Evolutionary conservation across 2,113 vertebrate species (phyloP).

Genomic region (Eira barbara): DNA sequence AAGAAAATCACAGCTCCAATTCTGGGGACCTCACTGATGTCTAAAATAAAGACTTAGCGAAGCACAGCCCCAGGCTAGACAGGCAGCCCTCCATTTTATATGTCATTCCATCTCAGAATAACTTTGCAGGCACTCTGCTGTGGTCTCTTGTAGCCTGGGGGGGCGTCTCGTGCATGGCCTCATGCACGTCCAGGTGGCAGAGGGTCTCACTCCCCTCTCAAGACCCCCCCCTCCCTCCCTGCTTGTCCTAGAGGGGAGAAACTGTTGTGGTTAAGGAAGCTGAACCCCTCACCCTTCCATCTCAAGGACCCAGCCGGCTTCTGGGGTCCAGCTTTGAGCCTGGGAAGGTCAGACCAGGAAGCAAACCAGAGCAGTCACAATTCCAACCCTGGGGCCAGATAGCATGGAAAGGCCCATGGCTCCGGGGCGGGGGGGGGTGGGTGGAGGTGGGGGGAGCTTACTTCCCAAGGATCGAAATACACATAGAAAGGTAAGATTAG

Average conservation of each 20-base stretch:
- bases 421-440: too few relatives aligned
- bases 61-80: neutral
- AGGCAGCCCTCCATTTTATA: neutral
- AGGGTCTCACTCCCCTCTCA: neutral
- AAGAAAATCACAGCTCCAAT: conserved; percentile 15
- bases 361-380: neutral
- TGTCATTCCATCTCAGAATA: neutral
- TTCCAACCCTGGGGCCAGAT: neutral
- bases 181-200: neutral
- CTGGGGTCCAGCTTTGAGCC: neutral
- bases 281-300: neutral
- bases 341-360: neutral
- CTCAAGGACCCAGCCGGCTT: neutral
- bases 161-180: neutral
- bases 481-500: neutral
- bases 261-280: neutral
- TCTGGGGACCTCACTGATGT: neutral
- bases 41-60: neutral
- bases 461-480: neutral
- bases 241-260: neutral
- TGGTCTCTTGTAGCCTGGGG: neutral
- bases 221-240: neutral
- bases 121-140: neutral
- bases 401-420: neutral
- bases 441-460: fast-evolving